phyloP scores from a whole-genome alignment of 1,140 invertebrate genomes.

The Aporrectodea caliginosa region DNA sequence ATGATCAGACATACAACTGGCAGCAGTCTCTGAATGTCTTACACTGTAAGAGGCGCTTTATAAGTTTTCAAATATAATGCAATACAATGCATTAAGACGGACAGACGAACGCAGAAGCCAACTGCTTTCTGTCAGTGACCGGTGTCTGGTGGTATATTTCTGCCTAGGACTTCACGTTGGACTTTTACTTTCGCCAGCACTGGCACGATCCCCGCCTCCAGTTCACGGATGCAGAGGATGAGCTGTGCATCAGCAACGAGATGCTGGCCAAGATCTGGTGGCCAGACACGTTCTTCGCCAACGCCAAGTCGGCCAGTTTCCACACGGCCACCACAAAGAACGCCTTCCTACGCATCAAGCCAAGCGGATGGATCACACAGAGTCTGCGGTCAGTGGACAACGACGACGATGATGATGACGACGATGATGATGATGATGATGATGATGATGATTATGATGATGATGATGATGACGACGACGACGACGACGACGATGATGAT shows the following conservation, averaged over 20 bases:
- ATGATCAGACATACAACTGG: too few relatives aligned
- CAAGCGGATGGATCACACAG: slow-evolving; percentile 55
- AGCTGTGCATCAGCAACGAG: slow-evolving; percentile 70
- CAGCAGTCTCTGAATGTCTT: too few relatives aligned
- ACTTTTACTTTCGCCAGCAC: slow-evolving; percentile 98
- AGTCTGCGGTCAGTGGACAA: slow-evolving; percentile 45
- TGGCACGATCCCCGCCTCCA: slow-evolving; percentile 92
- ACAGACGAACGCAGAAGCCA: too few relatives aligned
- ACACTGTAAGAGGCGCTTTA: too few relatives aligned
- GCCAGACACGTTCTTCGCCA: slow-evolving; percentile 79
- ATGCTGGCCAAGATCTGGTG: slow-evolving; percentile 97
- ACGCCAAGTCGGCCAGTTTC: slow-evolving; percentile 97
- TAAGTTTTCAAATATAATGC: too few relatives aligned
- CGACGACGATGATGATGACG: too few relatives aligned
- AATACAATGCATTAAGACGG: too few relatives aligned
- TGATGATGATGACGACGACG: slow-evolving; percentile 72
- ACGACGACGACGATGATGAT: slow-evolving; percentile 54
- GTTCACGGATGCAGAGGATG: slow-evolving; percentile 70
- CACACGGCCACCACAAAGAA: slow-evolving; percentile 89
- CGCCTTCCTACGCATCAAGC: slow-evolving; percentile 60
- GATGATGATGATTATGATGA: too few relatives aligned
- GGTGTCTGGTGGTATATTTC: too few relatives aligned
- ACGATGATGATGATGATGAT: too few relatives aligned
- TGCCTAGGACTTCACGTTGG: slow-evolving; percentile 89
- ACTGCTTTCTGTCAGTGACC: neutral